Evolutionary conservation across 2,113 vertebrate genomes (phyloP).

Genomic region (Argyrosomus japonicus): DNA sequence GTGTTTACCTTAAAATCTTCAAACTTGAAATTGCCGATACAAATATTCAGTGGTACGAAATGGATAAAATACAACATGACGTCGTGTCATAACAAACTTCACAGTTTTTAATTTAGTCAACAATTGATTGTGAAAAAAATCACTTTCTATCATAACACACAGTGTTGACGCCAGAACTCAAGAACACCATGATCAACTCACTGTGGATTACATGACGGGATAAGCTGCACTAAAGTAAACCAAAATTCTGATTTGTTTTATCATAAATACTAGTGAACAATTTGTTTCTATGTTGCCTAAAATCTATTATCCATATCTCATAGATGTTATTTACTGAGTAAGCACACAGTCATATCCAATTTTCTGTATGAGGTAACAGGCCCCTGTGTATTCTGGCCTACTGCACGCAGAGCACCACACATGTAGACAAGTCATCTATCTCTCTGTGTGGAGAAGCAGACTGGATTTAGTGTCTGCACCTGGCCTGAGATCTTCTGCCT

Average conservation of each 20-base stretch:
- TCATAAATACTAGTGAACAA: slow-evolving; percentile 17
- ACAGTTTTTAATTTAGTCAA: background rate
- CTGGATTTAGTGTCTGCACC: slow-evolving; percentile 81
- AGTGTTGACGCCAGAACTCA: background rate
- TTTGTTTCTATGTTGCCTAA: background rate
- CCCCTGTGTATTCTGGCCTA: slow-evolving; percentile 49
- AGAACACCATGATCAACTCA: background rate
- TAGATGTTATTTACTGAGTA: slow-evolving; percentile 17
- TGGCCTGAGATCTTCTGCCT: slow-evolving; percentile 74
- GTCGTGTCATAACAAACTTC: background rate
- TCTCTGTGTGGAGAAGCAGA: slow-evolving; percentile 51
- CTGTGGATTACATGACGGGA: no score
- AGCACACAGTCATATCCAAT: slow-evolving; percentile 24
- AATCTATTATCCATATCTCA: slow-evolving; percentile 7
- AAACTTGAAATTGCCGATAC: background rate
- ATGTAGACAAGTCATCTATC: slow-evolving; percentile 66
- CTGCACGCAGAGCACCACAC: slow-evolving; percentile 62
- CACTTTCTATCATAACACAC: background rate
- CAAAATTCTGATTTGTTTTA: background rate
- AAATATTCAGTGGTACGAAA: background rate
- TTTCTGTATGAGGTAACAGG: slow-evolving; percentile 37
- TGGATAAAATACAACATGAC: background rate
- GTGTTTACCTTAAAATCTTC: slow-evolving; percentile 1
- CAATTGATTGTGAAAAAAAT: background rate
- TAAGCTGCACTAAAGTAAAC: background rate